A percentile compares a stretch with the other conserved stretches of the same genome.
These are phyloP conservation scores for Ptilonorhynchus violaceus DNA, from an alignment of 2,113 vertebrate species.

Conservation along the genomic window DNA sequence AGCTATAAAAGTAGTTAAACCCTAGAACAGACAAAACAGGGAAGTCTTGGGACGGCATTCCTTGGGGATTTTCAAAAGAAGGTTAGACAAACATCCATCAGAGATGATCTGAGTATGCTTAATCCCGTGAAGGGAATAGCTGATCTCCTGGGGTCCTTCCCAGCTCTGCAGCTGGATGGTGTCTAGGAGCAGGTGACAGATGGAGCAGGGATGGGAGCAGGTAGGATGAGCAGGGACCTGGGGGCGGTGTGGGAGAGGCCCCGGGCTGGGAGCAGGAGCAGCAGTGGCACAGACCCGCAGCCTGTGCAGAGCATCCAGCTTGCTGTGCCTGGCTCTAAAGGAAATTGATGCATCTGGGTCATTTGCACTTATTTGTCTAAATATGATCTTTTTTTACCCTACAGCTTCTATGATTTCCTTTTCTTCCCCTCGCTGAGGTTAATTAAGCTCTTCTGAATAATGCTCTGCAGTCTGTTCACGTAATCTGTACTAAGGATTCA, in stretches of 20 bases:
- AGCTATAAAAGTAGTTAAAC: neutral
- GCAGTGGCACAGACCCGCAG: neutral
- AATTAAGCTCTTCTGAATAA: conserved; percentile 40
- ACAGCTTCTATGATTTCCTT: conserved; percentile 9
- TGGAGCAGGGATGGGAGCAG: neutral
- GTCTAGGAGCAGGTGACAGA: neutral
- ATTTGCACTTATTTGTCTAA: conserved; percentile 53
- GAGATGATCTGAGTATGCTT: neutral
- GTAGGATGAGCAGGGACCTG: neutral
- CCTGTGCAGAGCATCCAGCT: neutral
- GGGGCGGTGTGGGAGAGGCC: neutral
- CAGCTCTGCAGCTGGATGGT: neutral
- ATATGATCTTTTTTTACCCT: conserved; percentile 43
- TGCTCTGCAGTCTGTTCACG: conserved; percentile 14
- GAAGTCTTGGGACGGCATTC: neutral
- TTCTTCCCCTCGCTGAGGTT: conserved; percentile 14
- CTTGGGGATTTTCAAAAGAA: neutral
- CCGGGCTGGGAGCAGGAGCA: neutral
- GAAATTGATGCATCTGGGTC: conserved; percentile 43
- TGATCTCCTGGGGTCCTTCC: neutral
- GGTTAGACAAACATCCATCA: conserved; percentile 32
- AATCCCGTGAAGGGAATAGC: neutral
- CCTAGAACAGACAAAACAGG: neutral
- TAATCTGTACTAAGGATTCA: neutral
- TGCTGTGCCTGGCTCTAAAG: neutral